phyloP scores from a whole-genome alignment of 2,797 vertebrate genomes.

The Denticeps clupeoides region DNA sequence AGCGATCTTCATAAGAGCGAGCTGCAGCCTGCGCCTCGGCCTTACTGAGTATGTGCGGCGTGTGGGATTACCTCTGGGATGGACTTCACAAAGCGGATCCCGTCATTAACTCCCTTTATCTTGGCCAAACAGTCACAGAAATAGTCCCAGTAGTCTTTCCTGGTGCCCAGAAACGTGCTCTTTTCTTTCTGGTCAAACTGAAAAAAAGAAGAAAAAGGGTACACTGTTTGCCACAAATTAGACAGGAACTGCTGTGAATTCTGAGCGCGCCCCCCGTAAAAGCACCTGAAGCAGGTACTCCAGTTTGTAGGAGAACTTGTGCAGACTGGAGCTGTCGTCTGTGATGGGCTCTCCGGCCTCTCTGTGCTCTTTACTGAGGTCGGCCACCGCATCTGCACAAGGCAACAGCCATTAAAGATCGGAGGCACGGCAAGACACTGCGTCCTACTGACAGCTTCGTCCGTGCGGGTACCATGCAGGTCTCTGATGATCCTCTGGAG shows the following conservation, averaged over 20 bases:
- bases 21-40: not conserved
- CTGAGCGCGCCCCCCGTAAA: not conserved
- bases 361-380: slow-evolving; percentile 76
- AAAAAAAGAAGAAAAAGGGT: slow-evolving; percentile 6
- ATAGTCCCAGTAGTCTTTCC: slow-evolving; percentile 98
- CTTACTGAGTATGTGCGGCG: not conserved
- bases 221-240: too few relatives aligned
- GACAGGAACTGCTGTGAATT: too few relatives aligned
- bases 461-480: slow-evolving; percentile 67
- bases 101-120: slow-evolving; percentile 89
- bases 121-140: slow-evolving; percentile 89
- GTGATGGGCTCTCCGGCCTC: slow-evolving; percentile 82
- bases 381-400: slow-evolving; percentile 71
- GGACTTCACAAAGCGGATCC: slow-evolving; percentile 91
- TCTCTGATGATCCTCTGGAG: slow-evolving; percentile 89
- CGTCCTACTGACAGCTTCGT: not conserved
- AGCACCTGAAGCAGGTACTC: slow-evolving; percentile 90
- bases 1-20: not conserved
- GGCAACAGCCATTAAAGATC: not conserved
- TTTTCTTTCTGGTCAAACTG: slow-evolving; percentile 97
- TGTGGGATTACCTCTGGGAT: slow-evolving; percentile 80
- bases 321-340: slow-evolving; percentile 81
- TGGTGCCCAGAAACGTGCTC: slow-evolving; percentile 78
- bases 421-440: not conserved
- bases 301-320: slow-evolving; percentile 90